Conservation (phyloP, 2,113 vertebrate genomes). For the Lonchura striata region DNA sequence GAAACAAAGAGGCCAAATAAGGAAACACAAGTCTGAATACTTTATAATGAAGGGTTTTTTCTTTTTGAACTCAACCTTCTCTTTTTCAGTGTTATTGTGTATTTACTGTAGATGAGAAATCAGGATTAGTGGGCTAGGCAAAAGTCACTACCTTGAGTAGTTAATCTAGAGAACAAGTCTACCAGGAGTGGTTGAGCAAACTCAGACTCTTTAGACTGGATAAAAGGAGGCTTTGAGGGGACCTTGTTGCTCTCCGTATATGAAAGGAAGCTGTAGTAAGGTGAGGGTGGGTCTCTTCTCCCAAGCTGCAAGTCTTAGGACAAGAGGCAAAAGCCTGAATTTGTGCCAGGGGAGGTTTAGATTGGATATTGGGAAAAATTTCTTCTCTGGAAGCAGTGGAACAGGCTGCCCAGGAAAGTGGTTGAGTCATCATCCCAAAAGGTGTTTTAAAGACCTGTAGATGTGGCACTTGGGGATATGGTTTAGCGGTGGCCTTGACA, state of each 20-base stretch:
- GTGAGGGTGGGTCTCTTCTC: background rate
- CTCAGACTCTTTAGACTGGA: background rate
- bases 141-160: background rate
- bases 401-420: background rate
- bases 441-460: background rate
- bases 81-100: background rate
- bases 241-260: background rate
- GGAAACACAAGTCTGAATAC: background rate
- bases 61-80: background rate
- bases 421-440: background rate
- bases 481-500: background rate
- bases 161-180: background rate
- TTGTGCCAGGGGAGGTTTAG: background rate
- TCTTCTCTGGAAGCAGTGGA: background rate
- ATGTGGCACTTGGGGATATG: background rate
- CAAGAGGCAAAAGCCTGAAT: background rate
- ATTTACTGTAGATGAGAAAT: background rate
- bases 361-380: background rate
- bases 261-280: background rate
- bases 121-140: background rate
- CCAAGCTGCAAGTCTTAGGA: background rate
- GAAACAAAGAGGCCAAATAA: background rate
- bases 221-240: background rate
- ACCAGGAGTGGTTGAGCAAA: background rate
- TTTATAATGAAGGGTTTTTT: background rate